Conservation (phyloP, 2,797 vertebrate species). For the Botia kubotai region DNA sequence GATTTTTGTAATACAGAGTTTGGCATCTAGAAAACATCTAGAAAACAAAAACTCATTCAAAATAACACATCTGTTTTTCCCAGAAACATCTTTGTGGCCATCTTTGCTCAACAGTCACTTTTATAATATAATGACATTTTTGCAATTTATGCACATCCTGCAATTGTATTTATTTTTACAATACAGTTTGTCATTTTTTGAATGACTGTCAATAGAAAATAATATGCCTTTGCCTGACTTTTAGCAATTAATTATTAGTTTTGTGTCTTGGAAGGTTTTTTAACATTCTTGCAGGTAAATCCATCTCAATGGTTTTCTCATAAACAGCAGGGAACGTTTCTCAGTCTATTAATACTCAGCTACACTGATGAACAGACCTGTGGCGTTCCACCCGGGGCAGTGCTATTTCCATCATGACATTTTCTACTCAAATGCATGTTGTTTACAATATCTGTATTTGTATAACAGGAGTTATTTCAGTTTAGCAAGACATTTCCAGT, state of each 20-base stretch:
- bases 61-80: too few relatives aligned
- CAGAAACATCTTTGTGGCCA: too few relatives aligned
- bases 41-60: not conserved
- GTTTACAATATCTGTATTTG: not conserved
- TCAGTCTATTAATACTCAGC: constrained; percentile 12
- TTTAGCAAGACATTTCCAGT: too few relatives aligned
- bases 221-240: not conserved
- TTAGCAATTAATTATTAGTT: not conserved
- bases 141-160: too few relatives aligned
- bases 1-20: constrained; percentile 16
- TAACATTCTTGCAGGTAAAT: constrained; percentile 17
- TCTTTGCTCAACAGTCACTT: too few relatives aligned
- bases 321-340: constrained; percentile 33
- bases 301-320: constrained; percentile 25
- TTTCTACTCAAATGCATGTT: constrained; percentile 7
- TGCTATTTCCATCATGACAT: constrained; percentile 18
- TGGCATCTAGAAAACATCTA: not conserved
- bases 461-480: too few relatives aligned
- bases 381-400: constrained; percentile 10
- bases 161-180: not conserved
- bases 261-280: constrained; percentile 18
- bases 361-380: constrained; percentile 18
- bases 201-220: not conserved
- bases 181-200: not conserved
- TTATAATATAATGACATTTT: too few relatives aligned